Evolutionary conservation across 2,113 vertebrate species (phyloP).

Genomic region (Loxodonta africana): DNA sequence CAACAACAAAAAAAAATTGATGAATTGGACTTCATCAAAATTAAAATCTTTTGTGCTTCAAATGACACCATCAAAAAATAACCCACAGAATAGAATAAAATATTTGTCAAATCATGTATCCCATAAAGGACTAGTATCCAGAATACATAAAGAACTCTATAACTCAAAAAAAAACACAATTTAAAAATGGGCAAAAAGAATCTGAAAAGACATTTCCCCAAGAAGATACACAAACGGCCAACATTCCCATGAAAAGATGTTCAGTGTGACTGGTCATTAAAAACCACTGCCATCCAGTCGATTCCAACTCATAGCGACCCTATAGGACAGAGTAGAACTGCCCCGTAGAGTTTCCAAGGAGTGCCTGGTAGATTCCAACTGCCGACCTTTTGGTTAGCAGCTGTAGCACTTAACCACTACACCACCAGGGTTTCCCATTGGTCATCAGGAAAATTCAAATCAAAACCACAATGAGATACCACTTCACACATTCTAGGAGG

Average conservation of each 20-base stretch:
- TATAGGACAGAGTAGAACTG: too few relatives aligned
- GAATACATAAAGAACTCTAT: background rate
- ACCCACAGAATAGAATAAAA: background rate
- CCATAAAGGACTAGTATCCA: background rate
- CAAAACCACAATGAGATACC: background rate
- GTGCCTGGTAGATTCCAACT: too few relatives aligned
- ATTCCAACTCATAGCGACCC: too few relatives aligned
- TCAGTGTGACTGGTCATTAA: too few relatives aligned
- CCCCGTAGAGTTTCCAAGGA: too few relatives aligned
- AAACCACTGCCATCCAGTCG: too few relatives aligned
- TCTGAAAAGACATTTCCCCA: background rate
- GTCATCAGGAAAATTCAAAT: background rate
- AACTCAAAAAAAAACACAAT: background rate
- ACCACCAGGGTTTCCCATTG: too few relatives aligned
- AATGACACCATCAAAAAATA: background rate
- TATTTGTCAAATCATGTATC: background rate
- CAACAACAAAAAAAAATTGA: too few relatives aligned
- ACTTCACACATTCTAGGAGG: background rate
- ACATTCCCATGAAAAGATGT: background rate
- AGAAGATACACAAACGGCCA: background rate
- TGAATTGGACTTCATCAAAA: background rate
- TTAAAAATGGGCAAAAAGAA: background rate
- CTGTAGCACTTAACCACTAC: too few relatives aligned
- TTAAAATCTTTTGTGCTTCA: background rate
- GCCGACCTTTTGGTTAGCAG: too few relatives aligned